Evolutionary conservation across 2,113 vertebrate genomes (phyloP).

Genomic region (Lethenteron reissneri): DNA sequence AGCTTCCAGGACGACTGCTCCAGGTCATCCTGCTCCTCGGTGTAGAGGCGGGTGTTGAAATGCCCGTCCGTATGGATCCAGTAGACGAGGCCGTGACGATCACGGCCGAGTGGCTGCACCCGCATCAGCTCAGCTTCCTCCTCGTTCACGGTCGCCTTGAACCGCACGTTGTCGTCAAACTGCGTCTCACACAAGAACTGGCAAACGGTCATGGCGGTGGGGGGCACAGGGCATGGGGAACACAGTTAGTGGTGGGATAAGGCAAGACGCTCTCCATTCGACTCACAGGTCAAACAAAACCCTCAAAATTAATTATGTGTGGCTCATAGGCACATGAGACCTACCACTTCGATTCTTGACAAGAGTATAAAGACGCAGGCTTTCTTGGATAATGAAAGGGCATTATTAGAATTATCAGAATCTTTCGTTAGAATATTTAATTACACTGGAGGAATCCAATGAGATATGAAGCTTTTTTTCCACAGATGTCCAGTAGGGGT

Average conservation of each 20-base stretch:
- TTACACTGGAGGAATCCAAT: no score
- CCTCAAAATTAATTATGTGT: no score
- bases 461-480: no score
- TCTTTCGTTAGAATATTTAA: no score
- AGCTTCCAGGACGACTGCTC: slow-evolving; percentile 13
- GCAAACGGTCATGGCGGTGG: background rate
- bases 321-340: no score
- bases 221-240: background rate
- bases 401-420: no score
- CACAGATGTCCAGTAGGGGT: no score
- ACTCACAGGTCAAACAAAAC: no score
- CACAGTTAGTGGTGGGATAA: background rate
- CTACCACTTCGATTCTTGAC: no score
- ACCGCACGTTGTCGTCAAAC: slow-evolving; percentile 96
- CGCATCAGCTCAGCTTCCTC: slow-evolving; percentile 86
- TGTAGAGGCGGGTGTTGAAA: slow-evolving; percentile 79
- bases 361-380: no score
- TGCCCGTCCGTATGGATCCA: slow-evolving; percentile 91
- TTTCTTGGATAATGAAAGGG: no score
- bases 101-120: slow-evolving; percentile 70
- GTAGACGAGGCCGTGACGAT: slow-evolving; percentile 69
- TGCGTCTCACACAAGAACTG: slow-evolving; percentile 95
- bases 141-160: slow-evolving; percentile 74
- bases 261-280: background rate
- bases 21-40: slow-evolving; percentile 85